Percentiles rank a stretch among this genome's conserved stretches.
These are phyloP conservation scores for Patella depressa DNA, from an alignment of 2,888 invertebrate species.

Conservation along the genomic window DNA sequence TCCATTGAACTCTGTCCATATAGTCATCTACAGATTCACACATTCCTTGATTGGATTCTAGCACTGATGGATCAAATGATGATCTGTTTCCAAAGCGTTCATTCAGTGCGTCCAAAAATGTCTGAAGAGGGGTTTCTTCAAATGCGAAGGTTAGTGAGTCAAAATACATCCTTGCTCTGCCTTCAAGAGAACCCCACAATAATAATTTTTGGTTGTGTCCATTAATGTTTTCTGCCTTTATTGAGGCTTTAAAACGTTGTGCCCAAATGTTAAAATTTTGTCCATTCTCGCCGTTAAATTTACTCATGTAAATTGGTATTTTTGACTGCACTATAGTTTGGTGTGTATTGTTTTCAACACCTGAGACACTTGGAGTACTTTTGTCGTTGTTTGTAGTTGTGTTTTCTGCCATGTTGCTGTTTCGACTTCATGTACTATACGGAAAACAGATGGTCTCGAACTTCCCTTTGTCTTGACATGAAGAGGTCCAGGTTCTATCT, in stretches of 20 bases:
- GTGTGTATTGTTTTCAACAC: no score
- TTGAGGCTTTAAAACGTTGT: not conserved
- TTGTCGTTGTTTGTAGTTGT: no score
- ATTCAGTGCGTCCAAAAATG: not conserved
- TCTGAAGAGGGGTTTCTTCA: not conserved
- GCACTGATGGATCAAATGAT: not conserved
- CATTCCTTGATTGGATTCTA: not conserved
- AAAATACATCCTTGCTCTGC: not conserved
- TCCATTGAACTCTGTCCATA: not conserved
- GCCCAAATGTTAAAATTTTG: not conserved
- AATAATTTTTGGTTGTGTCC: not conserved
- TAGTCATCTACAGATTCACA: not conserved
- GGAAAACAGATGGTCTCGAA: no score
- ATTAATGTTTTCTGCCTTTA: not conserved
- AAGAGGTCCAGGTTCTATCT: no score
- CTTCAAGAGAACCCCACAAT: not conserved
- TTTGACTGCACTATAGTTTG: no score
- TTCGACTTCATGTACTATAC: no score
- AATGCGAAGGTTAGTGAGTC: not conserved
- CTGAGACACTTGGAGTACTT: no score
- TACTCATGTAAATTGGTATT: not conserved
- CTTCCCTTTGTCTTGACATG: no score
- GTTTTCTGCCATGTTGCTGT: no score
- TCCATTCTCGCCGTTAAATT: not conserved
- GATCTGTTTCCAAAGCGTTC: not conserved